Conservation (phyloP, 2,113 vertebrate species). For the Chelonoidis abingdonii region DNA sequence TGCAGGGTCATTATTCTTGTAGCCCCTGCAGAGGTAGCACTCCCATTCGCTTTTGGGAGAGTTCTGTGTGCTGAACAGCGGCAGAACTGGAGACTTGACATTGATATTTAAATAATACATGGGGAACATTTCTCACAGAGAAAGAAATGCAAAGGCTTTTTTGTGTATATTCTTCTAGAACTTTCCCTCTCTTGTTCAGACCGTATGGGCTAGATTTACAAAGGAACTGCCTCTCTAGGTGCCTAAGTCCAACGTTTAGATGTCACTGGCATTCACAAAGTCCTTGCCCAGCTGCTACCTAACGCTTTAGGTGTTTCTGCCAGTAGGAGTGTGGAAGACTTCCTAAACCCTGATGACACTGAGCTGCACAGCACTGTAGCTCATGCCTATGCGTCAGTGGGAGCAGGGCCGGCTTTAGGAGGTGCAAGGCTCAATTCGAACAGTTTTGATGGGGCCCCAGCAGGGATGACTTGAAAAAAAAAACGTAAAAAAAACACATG, state of each 20-base stretch:
- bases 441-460: too few relatives aligned
- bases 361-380: too few relatives aligned
- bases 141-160: neutral
- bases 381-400: too few relatives aligned
- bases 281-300: too few relatives aligned
- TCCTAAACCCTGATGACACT: too few relatives aligned
- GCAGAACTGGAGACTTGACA: conserved; percentile 51
- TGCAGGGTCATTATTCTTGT: conserved; percentile 54
- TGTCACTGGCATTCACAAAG: neutral
- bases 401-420: too few relatives aligned
- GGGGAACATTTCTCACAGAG: neutral
- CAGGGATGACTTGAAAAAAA: too few relatives aligned
- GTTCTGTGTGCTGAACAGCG: conserved; percentile 55
- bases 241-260: neutral
- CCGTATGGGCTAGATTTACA: conserved; percentile 6
- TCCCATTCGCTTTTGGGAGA: conserved; percentile 32
- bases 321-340: too few relatives aligned
- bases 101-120: conserved; percentile 69
- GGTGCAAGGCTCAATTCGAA: too few relatives aligned
- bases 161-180: conserved; percentile 51
- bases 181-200: conserved; percentile 55
- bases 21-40: conserved; percentile 50
- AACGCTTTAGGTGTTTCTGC: too few relatives aligned
- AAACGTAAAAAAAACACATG: too few relatives aligned
- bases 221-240: neutral